Evolutionary conservation across 2,797 vertebrate genomes (phyloP).

Genomic region (Triplophysa yarkandensis): DNA sequence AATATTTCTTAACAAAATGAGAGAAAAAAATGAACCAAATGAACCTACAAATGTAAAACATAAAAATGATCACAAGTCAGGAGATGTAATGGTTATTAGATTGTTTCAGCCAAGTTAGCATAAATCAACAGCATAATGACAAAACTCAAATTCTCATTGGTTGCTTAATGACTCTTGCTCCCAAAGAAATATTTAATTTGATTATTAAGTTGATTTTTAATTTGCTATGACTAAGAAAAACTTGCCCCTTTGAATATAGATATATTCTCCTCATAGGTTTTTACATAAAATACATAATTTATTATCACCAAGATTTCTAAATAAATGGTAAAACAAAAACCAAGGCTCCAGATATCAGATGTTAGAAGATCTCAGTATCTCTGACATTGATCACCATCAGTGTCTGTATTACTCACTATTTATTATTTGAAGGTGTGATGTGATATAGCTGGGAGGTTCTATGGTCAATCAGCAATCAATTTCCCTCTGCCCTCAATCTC

Average conservation of each 20-base stretch:
- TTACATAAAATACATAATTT: too few relatives aligned
- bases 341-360: background rate
- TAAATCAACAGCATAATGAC: background rate
- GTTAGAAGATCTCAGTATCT: background rate
- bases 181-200: conserved; percentile 1
- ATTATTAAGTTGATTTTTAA: background rate
- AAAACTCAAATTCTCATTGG: background rate
- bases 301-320: too few relatives aligned
- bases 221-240: background rate
- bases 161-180: background rate
- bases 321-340: too few relatives aligned
- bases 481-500: conserved; percentile 33
- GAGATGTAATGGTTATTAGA: background rate
- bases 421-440: background rate
- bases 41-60: background rate
- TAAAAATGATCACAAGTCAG: background rate
- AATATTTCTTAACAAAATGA: too few relatives aligned
- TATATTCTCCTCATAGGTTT: background rate
- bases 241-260: background rate
- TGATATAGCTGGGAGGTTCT: conserved; percentile 34
- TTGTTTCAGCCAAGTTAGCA: background rate
- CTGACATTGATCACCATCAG: background rate
- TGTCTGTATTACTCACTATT: conserved; percentile 10
- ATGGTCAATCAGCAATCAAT: conserved; percentile 44
- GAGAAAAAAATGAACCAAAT: too few relatives aligned